Evolutionary conservation across 1,140 invertebrate species (phyloP).

Genomic region (Coelopa frigida): DNA sequence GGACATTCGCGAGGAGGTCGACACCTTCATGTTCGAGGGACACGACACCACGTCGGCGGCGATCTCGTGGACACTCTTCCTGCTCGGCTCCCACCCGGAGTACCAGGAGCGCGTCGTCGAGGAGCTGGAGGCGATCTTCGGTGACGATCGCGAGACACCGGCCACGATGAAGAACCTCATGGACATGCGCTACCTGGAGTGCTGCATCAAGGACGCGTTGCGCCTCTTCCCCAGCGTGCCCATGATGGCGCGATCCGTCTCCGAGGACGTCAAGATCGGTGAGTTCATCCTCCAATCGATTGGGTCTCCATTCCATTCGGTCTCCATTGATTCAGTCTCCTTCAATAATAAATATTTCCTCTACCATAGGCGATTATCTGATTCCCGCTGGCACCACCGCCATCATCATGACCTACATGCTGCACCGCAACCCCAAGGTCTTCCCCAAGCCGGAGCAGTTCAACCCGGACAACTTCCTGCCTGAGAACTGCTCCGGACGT

Average conservation of each 20-base stretch:
- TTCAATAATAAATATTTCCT: conserved; percentile 1
- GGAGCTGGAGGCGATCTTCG: conserved; percentile 60
- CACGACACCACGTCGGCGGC: conserved; percentile 73
- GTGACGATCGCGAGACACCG: conserved; percentile 45
- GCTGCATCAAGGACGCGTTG: conserved; percentile 62
- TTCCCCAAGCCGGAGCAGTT: conserved; percentile 67
- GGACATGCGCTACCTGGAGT: conserved; percentile 65
- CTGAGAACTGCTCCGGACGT: conserved; percentile 51
- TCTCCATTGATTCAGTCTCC: too few relatives aligned
- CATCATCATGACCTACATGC: conserved; percentile 49
- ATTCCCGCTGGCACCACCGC: conserved; percentile 51
- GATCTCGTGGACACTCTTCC: conserved; percentile 58
- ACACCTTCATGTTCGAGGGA: conserved; percentile 80
- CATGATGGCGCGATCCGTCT: conserved; percentile 55
- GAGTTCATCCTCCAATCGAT: conserved; percentile 18
- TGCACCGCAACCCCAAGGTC: conserved; percentile 60
- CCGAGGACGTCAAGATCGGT: conserved; percentile 55
- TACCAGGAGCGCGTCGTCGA: conserved; percentile 55
- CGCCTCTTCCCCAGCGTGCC: conserved; percentile 67
- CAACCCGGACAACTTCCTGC: conserved; percentile 69
- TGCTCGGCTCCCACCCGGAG: conserved; percentile 58
- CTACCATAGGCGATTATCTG: conserved; percentile 45
- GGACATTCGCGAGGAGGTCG: conserved; percentile 74
- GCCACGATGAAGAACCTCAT: conserved; percentile 57
- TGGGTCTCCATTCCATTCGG: too few relatives aligned